These are phyloP conservation scores for Muscicapa striata DNA, from an alignment of 2,797 vertebrate genomes.

Conservation along the genomic window DNA sequence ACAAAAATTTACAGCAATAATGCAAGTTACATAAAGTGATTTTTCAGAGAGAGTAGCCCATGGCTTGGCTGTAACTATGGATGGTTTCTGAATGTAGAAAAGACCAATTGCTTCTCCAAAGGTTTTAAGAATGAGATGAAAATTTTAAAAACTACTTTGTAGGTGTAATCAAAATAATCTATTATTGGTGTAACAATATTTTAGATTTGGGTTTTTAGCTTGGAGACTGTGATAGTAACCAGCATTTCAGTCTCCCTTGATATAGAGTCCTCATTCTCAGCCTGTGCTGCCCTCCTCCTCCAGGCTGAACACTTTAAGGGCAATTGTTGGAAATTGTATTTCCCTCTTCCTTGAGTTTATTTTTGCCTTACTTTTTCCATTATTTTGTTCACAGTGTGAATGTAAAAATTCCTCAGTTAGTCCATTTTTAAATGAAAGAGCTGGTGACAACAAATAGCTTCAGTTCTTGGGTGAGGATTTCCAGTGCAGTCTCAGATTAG, in stretches of 20 bases:
- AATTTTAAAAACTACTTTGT: neutral
- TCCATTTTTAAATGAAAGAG: neutral
- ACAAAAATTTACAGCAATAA: neutral
- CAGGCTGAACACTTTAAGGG: neutral
- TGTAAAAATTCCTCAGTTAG: neutral
- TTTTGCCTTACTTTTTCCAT: neutral
- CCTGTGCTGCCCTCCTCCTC: neutral
- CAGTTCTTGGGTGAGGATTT: neutral
- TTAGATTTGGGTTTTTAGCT: neutral
- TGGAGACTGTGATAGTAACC: neutral
- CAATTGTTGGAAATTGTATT: neutral
- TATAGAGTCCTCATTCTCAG: neutral
- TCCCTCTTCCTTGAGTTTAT: neutral
- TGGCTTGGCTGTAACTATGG: neutral
- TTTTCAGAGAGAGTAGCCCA: neutral
- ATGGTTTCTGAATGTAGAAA: neutral
- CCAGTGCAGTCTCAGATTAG: neutral
- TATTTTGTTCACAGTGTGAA: neutral
- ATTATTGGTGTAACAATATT: neutral
- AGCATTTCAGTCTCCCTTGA: fast-evolving
- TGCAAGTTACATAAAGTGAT: neutral
- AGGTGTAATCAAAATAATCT: neutral
- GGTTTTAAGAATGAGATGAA: neutral
- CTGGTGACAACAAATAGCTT: neutral
- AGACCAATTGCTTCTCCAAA: neutral